Evolutionary conservation across 2,797 vertebrate species (phyloP).

Genomic region (Neomorphus geoffroyi): DNA sequence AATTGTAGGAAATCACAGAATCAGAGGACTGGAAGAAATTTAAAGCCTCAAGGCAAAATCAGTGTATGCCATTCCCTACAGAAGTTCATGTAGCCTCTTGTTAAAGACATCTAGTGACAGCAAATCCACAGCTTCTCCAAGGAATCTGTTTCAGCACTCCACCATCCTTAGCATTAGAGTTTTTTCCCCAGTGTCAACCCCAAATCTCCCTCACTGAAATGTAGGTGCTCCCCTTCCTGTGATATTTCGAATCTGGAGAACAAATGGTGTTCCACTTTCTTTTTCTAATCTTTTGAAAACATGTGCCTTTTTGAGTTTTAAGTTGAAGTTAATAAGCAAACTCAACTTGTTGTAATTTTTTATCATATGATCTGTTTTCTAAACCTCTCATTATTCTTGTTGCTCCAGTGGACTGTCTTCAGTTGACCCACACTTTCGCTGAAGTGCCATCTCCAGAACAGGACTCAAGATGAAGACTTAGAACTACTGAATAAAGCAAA

Average conservation of each 20-base stretch:
- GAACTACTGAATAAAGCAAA: background rate
- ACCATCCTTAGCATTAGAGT: background rate
- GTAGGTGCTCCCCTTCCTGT: background rate
- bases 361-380: background rate
- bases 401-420: background rate
- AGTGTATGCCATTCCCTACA: background rate
- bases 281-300: background rate
- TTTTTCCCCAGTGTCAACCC: background rate
- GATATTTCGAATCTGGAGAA: background rate
- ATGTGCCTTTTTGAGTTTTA: background rate
- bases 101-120: background rate
- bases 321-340: background rate
- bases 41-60: conserved; percentile 14
- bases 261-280: background rate
- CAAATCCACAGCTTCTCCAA: background rate
- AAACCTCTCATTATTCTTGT: background rate
- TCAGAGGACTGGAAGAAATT: conserved; percentile 9
- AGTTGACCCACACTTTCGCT: background rate
- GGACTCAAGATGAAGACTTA: background rate
- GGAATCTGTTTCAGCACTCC: background rate
- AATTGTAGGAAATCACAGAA: background rate
- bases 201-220: background rate
- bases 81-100: background rate
- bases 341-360: background rate
- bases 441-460: background rate